Evolutionary conservation across 92 coral and sea anemone genomes (phyloP), one percentile per base, ranked within the genome.

Genomic region (Pocillopora meandrina): DNA sequence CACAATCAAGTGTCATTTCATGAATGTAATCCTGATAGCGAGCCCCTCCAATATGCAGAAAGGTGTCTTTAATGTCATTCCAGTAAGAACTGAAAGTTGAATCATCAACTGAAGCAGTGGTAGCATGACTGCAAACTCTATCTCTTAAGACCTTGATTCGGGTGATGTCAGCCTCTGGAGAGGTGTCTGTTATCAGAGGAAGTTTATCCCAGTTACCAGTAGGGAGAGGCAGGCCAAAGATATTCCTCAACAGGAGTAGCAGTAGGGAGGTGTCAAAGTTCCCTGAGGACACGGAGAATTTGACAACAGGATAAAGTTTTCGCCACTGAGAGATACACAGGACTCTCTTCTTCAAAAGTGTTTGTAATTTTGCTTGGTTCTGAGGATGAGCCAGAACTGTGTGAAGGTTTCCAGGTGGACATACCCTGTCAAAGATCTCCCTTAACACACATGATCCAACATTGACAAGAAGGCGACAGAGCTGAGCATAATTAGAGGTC

Each of bases 211-310:
- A 81, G 10, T 83, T 86, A 72, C 76, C 75, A 31, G 82, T 19
- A 47, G 90, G 90, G 12, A 77, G 70, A 9, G 4, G 3, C 70
- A 65, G 36, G 2, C 34, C 12, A 15, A 77, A 87, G 9, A 87
- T 74, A 20, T 87, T 81, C 64, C 87, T 82, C n/a, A 81, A 72
- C 0, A 87, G 86, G 9, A 87, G 9, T 1, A 74, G 70, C 72
- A 87, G 47, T 9, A 87, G 78, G 5, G 86, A 81, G 55, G 82
- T 72, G 75, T 87, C 90, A 82, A 87, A 87, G 42, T 14, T 56
- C 26, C 19, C 18, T 3, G 90, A 87, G 5, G 86, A 20, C 2
- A 74, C 86, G 0, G 64, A 42, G 35, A 71, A 63, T 65, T 65
- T 65, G 70, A 23, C 26, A 34, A 56, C 63, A 58, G 90, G 90